Conservation (phyloP, 2,888 invertebrate species). For the Sarcophaga rosellei region DNA sequence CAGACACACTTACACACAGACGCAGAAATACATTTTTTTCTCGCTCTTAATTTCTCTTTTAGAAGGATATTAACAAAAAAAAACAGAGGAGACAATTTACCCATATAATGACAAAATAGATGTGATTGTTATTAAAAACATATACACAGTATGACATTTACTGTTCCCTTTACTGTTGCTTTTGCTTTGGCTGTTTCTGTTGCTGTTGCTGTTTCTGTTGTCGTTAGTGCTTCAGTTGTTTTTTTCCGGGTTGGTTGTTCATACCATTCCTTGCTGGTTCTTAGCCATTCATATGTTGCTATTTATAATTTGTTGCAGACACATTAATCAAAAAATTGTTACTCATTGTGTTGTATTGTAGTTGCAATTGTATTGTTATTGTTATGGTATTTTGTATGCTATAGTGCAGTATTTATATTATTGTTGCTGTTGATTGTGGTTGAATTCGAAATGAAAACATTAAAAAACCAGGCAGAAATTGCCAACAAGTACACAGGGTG, state of each 20-base stretch:
- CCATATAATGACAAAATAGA: conserved; percentile 26
- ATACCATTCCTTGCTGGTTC: conserved; percentile 9
- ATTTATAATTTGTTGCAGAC: conserved; percentile 80
- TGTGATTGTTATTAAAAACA: neutral
- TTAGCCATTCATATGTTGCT: conserved; percentile 72
- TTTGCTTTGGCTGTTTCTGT: neutral
- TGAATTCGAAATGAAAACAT: conserved; percentile 42
- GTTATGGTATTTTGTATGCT: neutral
- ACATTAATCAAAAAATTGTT: conserved; percentile 80
- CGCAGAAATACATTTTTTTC: neutral
- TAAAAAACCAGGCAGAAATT: conserved; percentile 44
- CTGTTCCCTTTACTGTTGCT: neutral
- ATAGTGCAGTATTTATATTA: conserved; percentile 31
- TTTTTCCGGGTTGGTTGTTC: conserved; percentile 35
- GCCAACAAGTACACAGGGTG: conserved; percentile 23
- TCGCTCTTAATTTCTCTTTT: neutral
- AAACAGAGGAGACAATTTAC: neutral
- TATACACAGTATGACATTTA: neutral
- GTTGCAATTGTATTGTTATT: conserved; percentile 24
- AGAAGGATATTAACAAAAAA: too few relatives aligned
- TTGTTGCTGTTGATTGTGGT: conserved; percentile 60
- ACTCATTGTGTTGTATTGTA: conserved; percentile 69
- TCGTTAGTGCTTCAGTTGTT: conserved; percentile 10
- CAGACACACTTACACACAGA: neutral
- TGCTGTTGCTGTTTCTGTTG: neutral